These are phyloP conservation scores for Malaclemys terrapin DNA, from an alignment of 2,113 vertebrate genomes.

Conservation along the genomic window DNA sequence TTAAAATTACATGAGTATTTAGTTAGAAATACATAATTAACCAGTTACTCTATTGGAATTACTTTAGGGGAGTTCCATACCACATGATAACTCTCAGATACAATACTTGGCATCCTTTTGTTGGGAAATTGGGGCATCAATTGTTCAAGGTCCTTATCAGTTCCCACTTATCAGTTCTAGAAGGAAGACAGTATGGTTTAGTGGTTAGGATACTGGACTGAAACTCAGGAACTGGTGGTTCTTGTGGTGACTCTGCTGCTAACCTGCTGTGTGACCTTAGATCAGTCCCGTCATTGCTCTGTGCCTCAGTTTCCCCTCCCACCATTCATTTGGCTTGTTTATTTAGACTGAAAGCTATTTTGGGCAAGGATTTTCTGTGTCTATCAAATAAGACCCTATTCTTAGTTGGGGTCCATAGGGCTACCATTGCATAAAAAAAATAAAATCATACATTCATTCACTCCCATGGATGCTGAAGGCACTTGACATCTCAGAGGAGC, in stretches of 20 bases:
- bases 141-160: neutral
- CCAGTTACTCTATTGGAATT: conserved; percentile 60
- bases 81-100: neutral
- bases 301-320: neutral
- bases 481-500: neutral
- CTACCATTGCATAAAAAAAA: neutral
- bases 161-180: neutral
- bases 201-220: neutral
- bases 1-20: conserved; percentile 64
- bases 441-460: neutral
- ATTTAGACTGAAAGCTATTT: neutral
- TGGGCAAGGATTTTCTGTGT: neutral
- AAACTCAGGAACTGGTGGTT: neutral
- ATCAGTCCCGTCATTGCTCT: neutral
- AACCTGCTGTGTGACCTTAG: neutral
- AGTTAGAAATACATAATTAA: conserved; percentile 71
- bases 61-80: conserved; percentile 51
- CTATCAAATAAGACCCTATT: neutral
- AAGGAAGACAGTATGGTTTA: neutral
- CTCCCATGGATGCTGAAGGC: neutral
- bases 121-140: neutral
- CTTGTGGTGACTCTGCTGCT: neutral
- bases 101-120: neutral
- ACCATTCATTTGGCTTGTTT: neutral
- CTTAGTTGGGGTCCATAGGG: neutral